Evolutionary conservation across 2,888 invertebrate species (phyloP).

Genomic region (Dioctria linearis): DNA sequence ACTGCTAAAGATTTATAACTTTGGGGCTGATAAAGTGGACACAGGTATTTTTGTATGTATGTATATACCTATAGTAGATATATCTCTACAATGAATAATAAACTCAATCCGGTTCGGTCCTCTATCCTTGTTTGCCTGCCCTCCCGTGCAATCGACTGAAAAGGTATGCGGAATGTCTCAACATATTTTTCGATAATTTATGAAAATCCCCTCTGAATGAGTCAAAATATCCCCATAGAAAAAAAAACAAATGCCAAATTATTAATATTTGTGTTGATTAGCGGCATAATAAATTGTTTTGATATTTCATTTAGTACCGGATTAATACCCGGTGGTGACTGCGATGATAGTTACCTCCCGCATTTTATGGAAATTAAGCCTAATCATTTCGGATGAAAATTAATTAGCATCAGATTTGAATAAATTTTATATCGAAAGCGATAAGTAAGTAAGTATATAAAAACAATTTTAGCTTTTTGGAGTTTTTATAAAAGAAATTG

Average conservation of each 20-base stretch:
- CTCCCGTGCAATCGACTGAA: slow-evolving; percentile 1
- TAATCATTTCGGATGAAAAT: slow-evolving; percentile 18
- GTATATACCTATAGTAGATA: too few relatives aligned
- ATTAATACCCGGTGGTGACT: slow-evolving; percentile 32
- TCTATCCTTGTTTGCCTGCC: slow-evolving; percentile 15
- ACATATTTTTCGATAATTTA: slow-evolving; percentile 49
- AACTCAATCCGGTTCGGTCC: slow-evolving; percentile 28
- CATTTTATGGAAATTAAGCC: slow-evolving; percentile 14
- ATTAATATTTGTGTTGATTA: slow-evolving; percentile 57
- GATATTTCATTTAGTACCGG: slow-evolving; percentile 55
- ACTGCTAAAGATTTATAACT: slow-evolving; percentile 43
- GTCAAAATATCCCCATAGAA: slow-evolving; percentile 39
- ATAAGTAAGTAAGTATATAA: neutral
- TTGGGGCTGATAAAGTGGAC: slow-evolving; percentile 36
- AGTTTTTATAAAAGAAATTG: too few relatives aligned
- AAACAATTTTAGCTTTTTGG: neutral
- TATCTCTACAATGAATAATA: too few relatives aligned
- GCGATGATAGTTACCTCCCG: slow-evolving; percentile 21
- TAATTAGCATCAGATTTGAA: slow-evolving; percentile 38
- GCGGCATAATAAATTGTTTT: slow-evolving; percentile 57
- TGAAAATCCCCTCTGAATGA: slow-evolving; percentile 53
- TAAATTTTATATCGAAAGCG: slow-evolving; percentile 23
- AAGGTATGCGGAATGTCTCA: slow-evolving; percentile 17
- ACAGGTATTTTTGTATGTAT: slow-evolving; percentile 11
- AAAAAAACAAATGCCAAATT: slow-evolving; percentile 47